phyloP scores from a whole-genome alignment of 2,888 invertebrate genomes.

The Dicyrtomina minuta region DNA sequence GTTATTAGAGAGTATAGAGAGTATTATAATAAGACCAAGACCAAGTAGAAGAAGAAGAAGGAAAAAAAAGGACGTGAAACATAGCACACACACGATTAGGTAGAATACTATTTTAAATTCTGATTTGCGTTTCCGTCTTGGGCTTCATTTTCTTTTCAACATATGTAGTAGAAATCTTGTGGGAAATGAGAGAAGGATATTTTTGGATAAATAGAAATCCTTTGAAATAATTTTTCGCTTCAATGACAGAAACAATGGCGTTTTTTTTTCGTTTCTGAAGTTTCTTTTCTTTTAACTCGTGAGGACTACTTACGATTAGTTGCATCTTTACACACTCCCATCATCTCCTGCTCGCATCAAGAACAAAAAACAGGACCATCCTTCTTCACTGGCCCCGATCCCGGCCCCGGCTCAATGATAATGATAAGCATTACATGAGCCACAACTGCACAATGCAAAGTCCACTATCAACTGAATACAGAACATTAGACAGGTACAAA shows the following conservation, averaged over 20 bases:
- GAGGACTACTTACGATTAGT: neutral
- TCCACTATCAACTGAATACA: no score
- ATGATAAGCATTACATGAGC: no score
- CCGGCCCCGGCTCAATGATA: no score
- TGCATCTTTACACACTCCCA: neutral
- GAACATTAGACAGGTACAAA: no score
- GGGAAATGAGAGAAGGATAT: constrained; percentile 12
- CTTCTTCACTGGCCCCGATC: neutral
- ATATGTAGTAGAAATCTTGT: no score
- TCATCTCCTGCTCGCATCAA: neutral
- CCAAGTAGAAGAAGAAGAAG: neutral
- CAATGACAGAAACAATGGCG: constrained; percentile 23
- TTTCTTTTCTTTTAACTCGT: neutral
- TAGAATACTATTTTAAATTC: no score
- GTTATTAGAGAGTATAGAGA: neutral
- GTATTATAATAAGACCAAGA: neutral
- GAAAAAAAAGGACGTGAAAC: no score
- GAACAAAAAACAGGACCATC: neutral
- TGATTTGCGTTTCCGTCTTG: neutral
- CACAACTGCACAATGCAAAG: no score
- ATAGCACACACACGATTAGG: no score
- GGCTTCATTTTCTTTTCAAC: no score
- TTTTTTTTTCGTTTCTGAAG: neutral
- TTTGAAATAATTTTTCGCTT: constrained; percentile 26
- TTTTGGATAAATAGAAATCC: constrained; percentile 18